phyloP scores from a whole-genome alignment of 2,797 vertebrate species.

The Hydrocynus forskahlii region DNA sequence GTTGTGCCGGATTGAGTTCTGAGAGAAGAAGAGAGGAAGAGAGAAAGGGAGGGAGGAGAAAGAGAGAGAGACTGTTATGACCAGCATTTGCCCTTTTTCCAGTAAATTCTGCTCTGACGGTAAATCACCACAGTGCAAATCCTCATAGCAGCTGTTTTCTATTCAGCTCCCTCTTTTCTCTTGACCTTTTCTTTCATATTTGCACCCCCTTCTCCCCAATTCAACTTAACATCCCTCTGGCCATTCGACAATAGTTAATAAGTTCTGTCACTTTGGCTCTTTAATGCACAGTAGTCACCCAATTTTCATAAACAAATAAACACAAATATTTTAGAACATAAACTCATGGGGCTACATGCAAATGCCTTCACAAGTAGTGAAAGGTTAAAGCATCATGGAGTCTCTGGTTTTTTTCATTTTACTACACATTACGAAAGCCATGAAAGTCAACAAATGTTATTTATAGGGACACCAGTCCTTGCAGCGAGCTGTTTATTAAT shows the following conservation, averaged over 20 bases:
- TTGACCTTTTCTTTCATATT: slow-evolving; percentile 46
- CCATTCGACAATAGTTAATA: slow-evolving; percentile 4
- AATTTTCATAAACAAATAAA: slow-evolving; percentile 29
- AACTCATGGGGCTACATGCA: slow-evolving; percentile 7
- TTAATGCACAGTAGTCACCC: not conserved
- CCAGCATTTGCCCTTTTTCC: slow-evolving; percentile 61
- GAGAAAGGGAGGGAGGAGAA: slow-evolving; percentile 52
- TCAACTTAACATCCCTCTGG: slow-evolving; percentile 10
- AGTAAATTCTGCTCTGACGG: slow-evolving; percentile 59
- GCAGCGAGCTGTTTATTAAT: slow-evolving; percentile 1
- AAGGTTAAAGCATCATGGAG: not conserved
- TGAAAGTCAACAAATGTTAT: not conserved
- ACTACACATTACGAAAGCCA: slow-evolving; percentile 18
- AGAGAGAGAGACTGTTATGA: slow-evolving; percentile 49
- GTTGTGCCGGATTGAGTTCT: slow-evolving; percentile 99
- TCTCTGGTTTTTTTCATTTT: not conserved
- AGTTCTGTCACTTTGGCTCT: not conserved
- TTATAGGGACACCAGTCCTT: not conserved
- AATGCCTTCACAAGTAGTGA: not conserved
- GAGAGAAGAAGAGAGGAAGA: slow-evolving; percentile 59
- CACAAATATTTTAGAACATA: slow-evolving; percentile 29
- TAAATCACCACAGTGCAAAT: slow-evolving; percentile 71
- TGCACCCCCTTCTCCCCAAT: slow-evolving; percentile 5
- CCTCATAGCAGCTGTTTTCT: slow-evolving; percentile 61
- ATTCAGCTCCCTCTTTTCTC: slow-evolving; percentile 43